Evolutionary conservation across 2,888 invertebrate genomes (phyloP).

Genomic region (Rhamphomyia laevipes): DNA sequence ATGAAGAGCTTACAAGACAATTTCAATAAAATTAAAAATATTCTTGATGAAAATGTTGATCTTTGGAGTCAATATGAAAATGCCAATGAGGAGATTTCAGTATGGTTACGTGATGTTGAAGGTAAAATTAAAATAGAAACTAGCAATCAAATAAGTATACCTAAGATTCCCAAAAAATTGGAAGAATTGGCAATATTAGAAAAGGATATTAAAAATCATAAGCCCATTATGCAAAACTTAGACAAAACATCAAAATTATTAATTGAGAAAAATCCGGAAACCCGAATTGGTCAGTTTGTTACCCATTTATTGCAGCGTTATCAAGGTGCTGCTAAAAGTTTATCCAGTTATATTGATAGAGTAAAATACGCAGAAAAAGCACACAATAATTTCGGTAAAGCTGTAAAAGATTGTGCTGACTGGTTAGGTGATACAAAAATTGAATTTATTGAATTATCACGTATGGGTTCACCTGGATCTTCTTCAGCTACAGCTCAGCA

Average conservation of each 20-base stretch:
- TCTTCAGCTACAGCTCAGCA: constrained; percentile 63
- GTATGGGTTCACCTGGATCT: constrained; percentile 56
- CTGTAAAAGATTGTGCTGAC: constrained; percentile 57
- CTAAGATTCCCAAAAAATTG: constrained; percentile 57
- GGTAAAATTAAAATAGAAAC: constrained; percentile 61
- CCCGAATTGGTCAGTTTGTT: constrained; percentile 68
- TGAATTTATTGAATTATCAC: constrained; percentile 59
- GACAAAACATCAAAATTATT: constrained; percentile 58
- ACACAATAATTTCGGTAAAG: constrained; percentile 51
- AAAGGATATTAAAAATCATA: constrained; percentile 51
- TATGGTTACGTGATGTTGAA: constrained; percentile 72
- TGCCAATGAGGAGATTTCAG: constrained; percentile 58
- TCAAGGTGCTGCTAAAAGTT: constrained; percentile 59
- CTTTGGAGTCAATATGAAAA: constrained; percentile 74
- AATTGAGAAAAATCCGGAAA: constrained; percentile 66
- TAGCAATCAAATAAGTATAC: constrained; percentile 54
- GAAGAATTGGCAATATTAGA: constrained; percentile 51
- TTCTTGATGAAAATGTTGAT: constrained; percentile 57
- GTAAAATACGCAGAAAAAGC: constrained; percentile 59
- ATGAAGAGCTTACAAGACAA: constrained; percentile 57
- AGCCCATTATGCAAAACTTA: constrained; percentile 54
- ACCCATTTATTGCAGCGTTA: constrained; percentile 66
- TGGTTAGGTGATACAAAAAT: constrained; percentile 69
- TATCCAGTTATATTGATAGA: constrained; percentile 57
- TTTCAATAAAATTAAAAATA: constrained; percentile 51